Base-by-base conservation (phyloP, 2,797 vertebrate species). In the Manis crassicaudata region DNA sequence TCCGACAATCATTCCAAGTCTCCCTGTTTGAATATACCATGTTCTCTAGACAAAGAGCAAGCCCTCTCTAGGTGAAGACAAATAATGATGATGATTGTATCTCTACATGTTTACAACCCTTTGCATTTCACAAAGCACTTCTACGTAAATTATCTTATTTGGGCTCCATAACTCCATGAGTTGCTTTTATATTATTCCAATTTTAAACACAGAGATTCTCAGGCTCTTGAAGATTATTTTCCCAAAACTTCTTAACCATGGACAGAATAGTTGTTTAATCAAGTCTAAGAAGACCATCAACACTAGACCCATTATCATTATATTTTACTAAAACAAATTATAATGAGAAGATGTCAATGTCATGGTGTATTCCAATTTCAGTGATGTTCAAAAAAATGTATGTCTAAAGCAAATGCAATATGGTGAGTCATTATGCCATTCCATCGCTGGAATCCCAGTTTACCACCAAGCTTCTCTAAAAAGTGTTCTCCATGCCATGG, bases 61-160 rank as follows among this genome's bases (percentile, higher is more conserved):
- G 60, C 4, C 35, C 60, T 86, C 60, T 76, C n/a, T 80, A 88
- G 85, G 63, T 54, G 67, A 88, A 87, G 58, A 85, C 75, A 89
- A 89, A 94, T 76, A 80, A 89, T 56, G 56, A 77, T 50, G 32
- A 68, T 96, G 46, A 89, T 85, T 87, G 13, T 77, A 73, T 81
- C 67, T 52, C 76, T 93, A 60, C 65, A 43, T 82, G 65, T 91
- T 87, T 93, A 65, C 90, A 94, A 90, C 56, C 52, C 52, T 95
- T 88, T 77, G 80, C n/a, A 81, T 96, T 96, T 94, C 77, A 73
- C 65, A 96, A 77, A 91, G 46, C 52, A 92, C 83, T 94, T 94
- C 79, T 60, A 93, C 10, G 77, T 90, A 93, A 97, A 95, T 89
- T 89, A 65, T 96, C 85, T 96, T 91, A 83, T 77, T 90, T 96